Evolutionary conservation across 2,113 vertebrate species (phyloP).

Genomic region (Lathamus discolor): DNA sequence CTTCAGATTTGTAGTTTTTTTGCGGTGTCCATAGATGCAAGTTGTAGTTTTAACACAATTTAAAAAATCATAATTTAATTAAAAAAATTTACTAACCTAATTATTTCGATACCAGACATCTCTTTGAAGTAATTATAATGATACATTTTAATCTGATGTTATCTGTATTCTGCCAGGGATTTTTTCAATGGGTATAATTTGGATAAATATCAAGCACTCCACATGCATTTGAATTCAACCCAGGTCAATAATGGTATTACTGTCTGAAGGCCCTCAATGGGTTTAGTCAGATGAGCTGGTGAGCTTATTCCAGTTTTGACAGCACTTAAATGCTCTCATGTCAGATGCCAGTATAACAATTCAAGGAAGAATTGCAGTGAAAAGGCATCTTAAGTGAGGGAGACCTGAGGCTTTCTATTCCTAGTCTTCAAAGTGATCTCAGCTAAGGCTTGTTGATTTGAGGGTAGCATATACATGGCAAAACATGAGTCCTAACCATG

Average conservation of each 20-base stretch:
- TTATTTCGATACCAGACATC: slow-evolving; percentile 59
- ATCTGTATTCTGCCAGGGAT: slow-evolving; percentile 66
- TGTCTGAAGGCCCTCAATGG: slow-evolving; percentile 45
- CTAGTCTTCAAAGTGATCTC: background rate
- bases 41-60: slow-evolving; percentile 58
- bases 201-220: slow-evolving; percentile 68
- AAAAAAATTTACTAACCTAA: slow-evolving; percentile 67
- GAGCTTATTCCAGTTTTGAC: slow-evolving; percentile 51
- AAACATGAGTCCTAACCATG: background rate
- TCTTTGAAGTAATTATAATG: slow-evolving; percentile 64
- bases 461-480: background rate
- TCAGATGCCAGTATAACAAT: background rate
- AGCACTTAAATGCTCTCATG: slow-evolving; percentile 26
- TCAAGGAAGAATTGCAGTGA: background rate
- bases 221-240: slow-evolving; percentile 67
- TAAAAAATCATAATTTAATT: slow-evolving; percentile 62
- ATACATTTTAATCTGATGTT: slow-evolving; percentile 65
- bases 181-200: slow-evolving; percentile 68
- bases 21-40: background rate
- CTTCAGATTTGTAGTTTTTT: slow-evolving; percentile 18
- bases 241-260: slow-evolving; percentile 69
- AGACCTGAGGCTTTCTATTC: background rate
- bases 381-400: background rate
- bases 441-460: background rate
- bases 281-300: slow-evolving; percentile 52